Conservation (phyloP, 2,113 vertebrate genomes). For the Hyla sarda region DNA sequence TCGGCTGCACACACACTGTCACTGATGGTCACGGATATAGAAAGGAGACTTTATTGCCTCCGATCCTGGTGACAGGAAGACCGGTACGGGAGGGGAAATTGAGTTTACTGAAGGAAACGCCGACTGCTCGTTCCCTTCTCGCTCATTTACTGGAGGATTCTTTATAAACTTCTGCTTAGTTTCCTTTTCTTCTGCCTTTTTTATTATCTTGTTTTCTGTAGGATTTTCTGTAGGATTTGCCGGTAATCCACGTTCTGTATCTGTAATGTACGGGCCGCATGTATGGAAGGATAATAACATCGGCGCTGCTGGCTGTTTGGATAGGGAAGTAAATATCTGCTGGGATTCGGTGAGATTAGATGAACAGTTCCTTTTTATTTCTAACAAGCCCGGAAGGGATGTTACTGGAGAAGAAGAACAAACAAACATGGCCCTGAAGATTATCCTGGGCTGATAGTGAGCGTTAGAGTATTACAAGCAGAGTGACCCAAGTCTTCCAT, state of each 20-base stretch:
- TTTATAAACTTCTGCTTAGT: not conserved
- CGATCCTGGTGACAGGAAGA: not conserved
- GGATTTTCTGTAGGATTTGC: constrained; percentile 4
- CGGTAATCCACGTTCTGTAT: not conserved
- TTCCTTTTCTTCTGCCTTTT: not conserved
- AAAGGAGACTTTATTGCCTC: not conserved
- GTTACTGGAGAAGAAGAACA: not conserved
- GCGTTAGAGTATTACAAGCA: not conserved
- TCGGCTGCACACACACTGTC: too few species aligned
- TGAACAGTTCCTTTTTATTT: not conserved
- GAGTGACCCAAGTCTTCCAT: not conserved
- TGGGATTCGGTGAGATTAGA: not conserved
- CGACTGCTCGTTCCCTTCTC: not conserved
- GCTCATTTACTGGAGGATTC: not conserved
- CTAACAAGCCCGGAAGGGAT: not conserved
- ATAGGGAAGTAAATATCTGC: not conserved
- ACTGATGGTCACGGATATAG: too few species aligned
- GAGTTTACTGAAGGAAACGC: not conserved
- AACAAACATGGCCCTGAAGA: not conserved
- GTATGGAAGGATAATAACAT: not conserved
- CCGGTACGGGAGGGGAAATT: not conserved
- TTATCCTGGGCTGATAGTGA: too few species aligned
- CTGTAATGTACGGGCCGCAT: not conserved
- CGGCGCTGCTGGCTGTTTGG: not conserved
- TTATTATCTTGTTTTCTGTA: not conserved